Base-by-base conservation (phyloP, 2,888 invertebrate species). In the Bunonema sp. region DNA sequence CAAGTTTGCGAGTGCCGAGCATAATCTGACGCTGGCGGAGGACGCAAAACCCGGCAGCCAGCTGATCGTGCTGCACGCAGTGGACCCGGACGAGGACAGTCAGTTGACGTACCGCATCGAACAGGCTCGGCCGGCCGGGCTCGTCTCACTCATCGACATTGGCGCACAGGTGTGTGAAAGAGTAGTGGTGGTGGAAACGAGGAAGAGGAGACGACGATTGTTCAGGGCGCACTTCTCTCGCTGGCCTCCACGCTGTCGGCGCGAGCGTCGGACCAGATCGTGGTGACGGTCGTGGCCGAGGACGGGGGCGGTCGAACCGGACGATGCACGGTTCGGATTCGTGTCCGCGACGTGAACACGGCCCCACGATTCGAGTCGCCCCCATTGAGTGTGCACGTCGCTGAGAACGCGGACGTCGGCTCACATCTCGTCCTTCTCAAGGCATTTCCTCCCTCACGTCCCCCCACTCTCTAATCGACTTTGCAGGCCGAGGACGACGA, bases 321-420 rank as follows among this genome's bases (percentile, higher is more conserved):
- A 22, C 28, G 47, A 37, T 55, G 44, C 45, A 46, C 34, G 36
- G 58, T 47, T 38, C 44, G 33, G 39, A 82, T 93, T 3, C 86
- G 87, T 66, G 79, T 97, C 0, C 49, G 49, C 30, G 67, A 67
- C 39, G 53, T 62, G 24, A 67, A 67, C 35, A 51, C 57, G 0
- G 45, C 64, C 2, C 67, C 67, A 4, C 41, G 39, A 22, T 67
- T 67, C 44, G 35, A 44, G 10, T 51, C 50, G 26, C 57, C 54
- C 39, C 62, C 60, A 3, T 57, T 63, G 42, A 45, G 52, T 12
- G 50, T 63, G 10, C 45, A 50, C 19, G 51, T 67, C 19, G 84
- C 85, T 63, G 93, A 97, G 75, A 87, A 91, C 71, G 82, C 85
- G 0, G 82, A 84, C 0, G 73, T 86, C 19, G 91, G 89, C 0